A percentile compares a stretch with the other conserved stretches of the same genome.
These are phyloP conservation scores for Emydura subglobosa DNA, from an alignment of 2,113 vertebrate species.

Conservation along the genomic window DNA sequence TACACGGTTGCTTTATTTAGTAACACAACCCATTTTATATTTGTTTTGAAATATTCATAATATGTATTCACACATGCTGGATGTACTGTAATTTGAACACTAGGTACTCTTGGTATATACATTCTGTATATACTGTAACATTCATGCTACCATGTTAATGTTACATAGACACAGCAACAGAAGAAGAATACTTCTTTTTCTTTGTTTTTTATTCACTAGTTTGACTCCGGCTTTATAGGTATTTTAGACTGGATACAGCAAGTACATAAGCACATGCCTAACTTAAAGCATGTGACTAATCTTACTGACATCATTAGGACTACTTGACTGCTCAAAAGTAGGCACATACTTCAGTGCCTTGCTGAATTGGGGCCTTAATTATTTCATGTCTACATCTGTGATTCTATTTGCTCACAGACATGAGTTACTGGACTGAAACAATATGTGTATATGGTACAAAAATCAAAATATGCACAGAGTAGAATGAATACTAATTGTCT, in stretches of 20 bases:
- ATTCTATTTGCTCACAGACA: background rate
- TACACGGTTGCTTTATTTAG: background rate
- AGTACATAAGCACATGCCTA: background rate
- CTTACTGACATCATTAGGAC: background rate
- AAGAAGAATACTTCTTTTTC: background rate
- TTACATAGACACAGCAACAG: background rate
- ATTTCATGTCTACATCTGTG: background rate
- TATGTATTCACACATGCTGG: background rate
- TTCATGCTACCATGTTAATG: background rate
- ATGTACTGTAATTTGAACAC: background rate
- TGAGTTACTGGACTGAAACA: constrained; percentile 29
- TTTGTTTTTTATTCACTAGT: background rate
- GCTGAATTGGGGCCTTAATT: background rate
- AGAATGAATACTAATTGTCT: constrained; percentile 52
- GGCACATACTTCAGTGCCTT: background rate
- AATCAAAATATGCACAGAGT: background rate
- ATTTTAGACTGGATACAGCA: fast-evolving
- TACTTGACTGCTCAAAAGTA: background rate
- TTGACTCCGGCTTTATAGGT: constrained; percentile 11
- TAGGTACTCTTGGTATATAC: background rate
- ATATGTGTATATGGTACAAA: constrained; percentile 16
- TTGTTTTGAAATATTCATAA: background rate
- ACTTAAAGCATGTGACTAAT: background rate
- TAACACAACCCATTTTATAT: background rate
- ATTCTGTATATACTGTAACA: background rate